phyloP scores from a whole-genome alignment of 2,888 invertebrate species.

The Encarsia formosa region DNA sequence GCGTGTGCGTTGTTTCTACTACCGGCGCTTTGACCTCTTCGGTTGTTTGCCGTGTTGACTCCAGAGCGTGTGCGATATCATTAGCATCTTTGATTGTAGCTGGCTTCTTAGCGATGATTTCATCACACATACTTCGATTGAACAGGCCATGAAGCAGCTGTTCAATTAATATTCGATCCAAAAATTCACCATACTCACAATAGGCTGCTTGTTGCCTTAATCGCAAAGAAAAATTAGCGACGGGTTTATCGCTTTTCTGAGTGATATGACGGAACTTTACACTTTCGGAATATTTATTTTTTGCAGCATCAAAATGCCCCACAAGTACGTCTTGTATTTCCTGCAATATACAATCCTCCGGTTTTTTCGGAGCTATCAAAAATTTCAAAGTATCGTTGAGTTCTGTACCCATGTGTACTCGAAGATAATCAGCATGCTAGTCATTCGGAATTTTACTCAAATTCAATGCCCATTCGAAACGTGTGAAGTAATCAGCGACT shows the following conservation, averaged over 20 bases:
- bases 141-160: constrained; percentile 18
- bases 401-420: neutral
- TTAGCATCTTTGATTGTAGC: constrained; percentile 13
- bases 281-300: constrained; percentile 26
- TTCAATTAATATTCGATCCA: constrained; percentile 24
- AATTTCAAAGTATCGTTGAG: constrained; percentile 21
- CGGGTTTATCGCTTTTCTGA: constrained; percentile 11
- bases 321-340: constrained; percentile 1
- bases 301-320: constrained; percentile 15
- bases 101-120: constrained; percentile 24
- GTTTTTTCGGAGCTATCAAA: constrained; percentile 7
- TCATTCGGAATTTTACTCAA: constrained; percentile 11
- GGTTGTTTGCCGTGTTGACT: constrained; percentile 20
- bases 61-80: constrained; percentile 19
- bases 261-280: constrained; percentile 18
- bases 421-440: neutral
- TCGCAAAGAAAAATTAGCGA: constrained; percentile 21
- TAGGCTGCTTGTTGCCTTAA: constrained; percentile 19
- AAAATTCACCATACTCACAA: constrained; percentile 21
- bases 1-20: constrained; percentile 1
- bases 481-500: constrained; percentile 21
- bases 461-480: constrained; percentile 15
- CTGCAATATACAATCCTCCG: constrained; percentile 5
- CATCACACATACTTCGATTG: constrained; percentile 18
- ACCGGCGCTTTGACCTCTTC: constrained; percentile 1